Base-by-base conservation (phyloP, 2,797 vertebrate species). In the Hirundo rustica region DNA sequence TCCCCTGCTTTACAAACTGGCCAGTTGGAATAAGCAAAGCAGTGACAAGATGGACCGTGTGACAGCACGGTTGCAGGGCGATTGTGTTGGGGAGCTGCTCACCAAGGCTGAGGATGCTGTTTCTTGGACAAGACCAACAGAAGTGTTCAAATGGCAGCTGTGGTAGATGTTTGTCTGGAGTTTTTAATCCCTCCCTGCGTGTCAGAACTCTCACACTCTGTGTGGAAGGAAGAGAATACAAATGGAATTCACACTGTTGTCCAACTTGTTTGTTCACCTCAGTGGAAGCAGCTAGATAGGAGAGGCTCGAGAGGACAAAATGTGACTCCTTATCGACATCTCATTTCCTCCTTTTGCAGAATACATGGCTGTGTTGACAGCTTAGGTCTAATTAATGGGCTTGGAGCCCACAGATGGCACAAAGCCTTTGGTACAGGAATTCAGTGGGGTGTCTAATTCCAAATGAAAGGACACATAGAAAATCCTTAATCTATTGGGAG, bases 401-500 rank as follows among this genome's bases (percentile, higher is more conserved):
- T 95, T 67, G 70, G 54, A 96, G 75, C 54, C 71, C 77, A 91
- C 94, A 95, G 96, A 94, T 96, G 95, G 93, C 40, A 38, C 30
- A 78, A 78, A 93, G 55, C 27, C 53, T 93, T 95, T 92, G 75
- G 71, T 82, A 15, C 6, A 79, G 88, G 72, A 92, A 81, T 84
- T 93, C 60, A 78, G 57, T 66, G 60, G 70, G 61, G 34, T 82
- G 70, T 64, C 85, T 96, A 96, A 95, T 92, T 91, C 91, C 85
- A 92, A 84, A 93, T 32, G 84, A 92, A 96, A 93, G 70, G 88
- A 71, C 55, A 60, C 17, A 62, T 38, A 82, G 62, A 82, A 96
- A 93, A 95, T 94, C 93, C 88, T 77, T 97, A 95, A 93, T 95
- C 96, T 96, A 51, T 10, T 77, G 20, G 89, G 92, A 96, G 75